phyloP scores from a whole-genome alignment of 2,888 invertebrate species.

The Apodemia zela region DNA sequence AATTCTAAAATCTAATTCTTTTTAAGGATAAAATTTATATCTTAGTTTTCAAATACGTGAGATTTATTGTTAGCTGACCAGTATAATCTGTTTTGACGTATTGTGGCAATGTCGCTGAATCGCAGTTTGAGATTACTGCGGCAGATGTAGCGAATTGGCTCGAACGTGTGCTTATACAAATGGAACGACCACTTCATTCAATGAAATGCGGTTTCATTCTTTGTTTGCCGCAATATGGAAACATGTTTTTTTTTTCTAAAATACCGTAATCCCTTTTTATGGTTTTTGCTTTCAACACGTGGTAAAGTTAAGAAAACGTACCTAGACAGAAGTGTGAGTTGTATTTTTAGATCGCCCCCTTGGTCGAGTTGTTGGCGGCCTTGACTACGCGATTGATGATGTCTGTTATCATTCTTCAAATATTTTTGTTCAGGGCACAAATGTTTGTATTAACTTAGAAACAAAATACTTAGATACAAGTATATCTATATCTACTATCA shows the following conservation, averaged over 20 bases:
- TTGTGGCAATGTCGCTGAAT: conserved; percentile 7
- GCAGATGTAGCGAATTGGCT: conserved; percentile 1
- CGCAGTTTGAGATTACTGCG: conserved; percentile 10
- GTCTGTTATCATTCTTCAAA: too few relatives aligned
- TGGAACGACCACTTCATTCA: not conserved
- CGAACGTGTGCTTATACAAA: conserved; percentile 1
- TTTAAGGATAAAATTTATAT: not conserved
- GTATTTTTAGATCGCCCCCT: too few relatives aligned
- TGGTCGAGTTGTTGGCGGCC: too few relatives aligned
- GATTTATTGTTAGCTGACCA: conserved; percentile 2
- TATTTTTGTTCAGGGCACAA: too few relatives aligned
- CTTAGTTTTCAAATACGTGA: not conserved
- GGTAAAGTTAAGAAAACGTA: too few relatives aligned
- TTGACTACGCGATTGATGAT: too few relatives aligned
- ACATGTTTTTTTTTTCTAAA: not conserved
- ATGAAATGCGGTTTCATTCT: not conserved
- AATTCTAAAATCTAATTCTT: not conserved
- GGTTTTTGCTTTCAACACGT: too few relatives aligned
- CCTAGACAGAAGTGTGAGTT: too few relatives aligned
- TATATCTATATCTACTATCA: too few relatives aligned
- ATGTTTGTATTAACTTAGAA: too few relatives aligned
- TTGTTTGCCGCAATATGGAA: not conserved
- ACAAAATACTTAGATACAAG: too few relatives aligned
- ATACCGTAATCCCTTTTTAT: not conserved
- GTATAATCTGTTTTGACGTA: conserved; percentile 4